phyloP scores from a whole-genome alignment of 2,888 invertebrate genomes.

The Pseudanteris insignis region DNA sequence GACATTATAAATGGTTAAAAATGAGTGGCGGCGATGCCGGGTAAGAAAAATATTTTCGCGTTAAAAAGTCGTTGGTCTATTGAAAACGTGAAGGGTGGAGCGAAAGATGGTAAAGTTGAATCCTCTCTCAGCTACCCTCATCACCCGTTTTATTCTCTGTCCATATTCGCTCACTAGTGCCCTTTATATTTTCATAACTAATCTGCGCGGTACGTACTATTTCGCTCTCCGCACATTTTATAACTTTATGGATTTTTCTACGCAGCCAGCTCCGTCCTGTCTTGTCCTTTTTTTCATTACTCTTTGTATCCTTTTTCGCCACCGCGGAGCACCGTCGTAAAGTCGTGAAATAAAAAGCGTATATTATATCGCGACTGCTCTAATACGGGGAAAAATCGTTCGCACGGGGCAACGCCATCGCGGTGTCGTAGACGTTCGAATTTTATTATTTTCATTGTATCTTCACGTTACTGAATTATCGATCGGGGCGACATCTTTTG shows the following conservation, averaged over 20 bases:
- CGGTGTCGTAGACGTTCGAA: conserved; percentile 3
- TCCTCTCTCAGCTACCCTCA: conserved; percentile 58
- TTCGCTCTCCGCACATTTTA: conserved; percentile 70
- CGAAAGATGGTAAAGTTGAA: conserved; percentile 58
- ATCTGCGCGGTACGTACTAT: conserved; percentile 65
- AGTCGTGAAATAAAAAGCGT: conserved; percentile 51
- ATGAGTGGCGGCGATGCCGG: conserved; percentile 13
- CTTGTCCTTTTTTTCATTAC: conserved; percentile 44
- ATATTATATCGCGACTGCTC: conserved; percentile 33
- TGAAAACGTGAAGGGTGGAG: conserved; percentile 45
- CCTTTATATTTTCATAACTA: conserved; percentile 65
- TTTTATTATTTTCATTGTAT: conserved; percentile 15
- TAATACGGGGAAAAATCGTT: conserved; percentile 18
- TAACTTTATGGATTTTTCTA: conserved; percentile 76
- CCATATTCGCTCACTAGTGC: conserved; percentile 55
- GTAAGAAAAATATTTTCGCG: conserved; percentile 29
- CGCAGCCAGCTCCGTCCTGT: conserved; percentile 59
- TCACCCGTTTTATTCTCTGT: conserved; percentile 53
- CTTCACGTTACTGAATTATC: conserved; percentile 15
- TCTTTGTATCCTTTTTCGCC: conserved; percentile 46
- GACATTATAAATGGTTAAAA: conserved; percentile 34
- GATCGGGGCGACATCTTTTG: background rate
- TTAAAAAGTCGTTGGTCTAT: conserved; percentile 44
- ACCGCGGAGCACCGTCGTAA: conserved; percentile 50
- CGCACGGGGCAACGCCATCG: background rate